A percentile compares a stretch with the other conserved stretches of the same genome.
These are phyloP conservation scores for Bombus turneri DNA, from an alignment of 1,140 invertebrate genomes.

Conservation along the genomic window DNA sequence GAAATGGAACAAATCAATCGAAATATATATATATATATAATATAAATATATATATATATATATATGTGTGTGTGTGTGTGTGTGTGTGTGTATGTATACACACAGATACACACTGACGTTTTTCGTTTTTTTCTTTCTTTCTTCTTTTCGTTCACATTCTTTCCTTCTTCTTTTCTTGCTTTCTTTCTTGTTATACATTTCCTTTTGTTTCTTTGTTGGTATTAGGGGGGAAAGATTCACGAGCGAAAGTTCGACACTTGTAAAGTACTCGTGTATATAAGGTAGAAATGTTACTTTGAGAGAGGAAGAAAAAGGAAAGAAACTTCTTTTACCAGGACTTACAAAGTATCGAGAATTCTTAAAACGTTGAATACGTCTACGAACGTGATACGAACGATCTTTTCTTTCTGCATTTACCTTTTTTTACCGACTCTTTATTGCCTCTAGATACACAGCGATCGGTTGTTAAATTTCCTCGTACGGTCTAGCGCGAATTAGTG, in stretches of 20 bases:
- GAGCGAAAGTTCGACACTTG: slow-evolving; percentile 63
- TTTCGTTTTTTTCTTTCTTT: not conserved
- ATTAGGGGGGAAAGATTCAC: slow-evolving; percentile 77
- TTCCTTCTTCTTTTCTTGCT: not conserved
- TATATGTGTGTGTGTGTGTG: not conserved
- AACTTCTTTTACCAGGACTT: slow-evolving; percentile 27
- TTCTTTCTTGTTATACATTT: not conserved
- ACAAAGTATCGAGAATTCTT: slow-evolving; percentile 35
- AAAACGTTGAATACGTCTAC: slow-evolving; percentile 18
- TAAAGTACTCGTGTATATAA: slow-evolving; percentile 79
- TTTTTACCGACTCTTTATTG: too few species aligned
- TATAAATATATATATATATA: not conserved
- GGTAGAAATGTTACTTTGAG: slow-evolving; percentile 24
- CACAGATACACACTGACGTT: slow-evolving; percentile 10
- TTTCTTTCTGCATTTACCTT: not conserved
- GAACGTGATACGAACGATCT: not conserved
- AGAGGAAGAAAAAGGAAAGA: slow-evolving; percentile 50
- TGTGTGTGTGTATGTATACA: not conserved
- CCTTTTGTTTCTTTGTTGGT: slow-evolving; percentile 62
- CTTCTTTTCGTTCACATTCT: not conserved
- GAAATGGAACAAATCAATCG: not conserved
- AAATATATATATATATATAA: not conserved
- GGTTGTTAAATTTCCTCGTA: too few species aligned
- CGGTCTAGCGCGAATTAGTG: too few species aligned
- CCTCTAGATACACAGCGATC: too few species aligned